Conservation (phyloP, 2,888 invertebrate species). For the Sinopyrophorus schimmeli region DNA sequence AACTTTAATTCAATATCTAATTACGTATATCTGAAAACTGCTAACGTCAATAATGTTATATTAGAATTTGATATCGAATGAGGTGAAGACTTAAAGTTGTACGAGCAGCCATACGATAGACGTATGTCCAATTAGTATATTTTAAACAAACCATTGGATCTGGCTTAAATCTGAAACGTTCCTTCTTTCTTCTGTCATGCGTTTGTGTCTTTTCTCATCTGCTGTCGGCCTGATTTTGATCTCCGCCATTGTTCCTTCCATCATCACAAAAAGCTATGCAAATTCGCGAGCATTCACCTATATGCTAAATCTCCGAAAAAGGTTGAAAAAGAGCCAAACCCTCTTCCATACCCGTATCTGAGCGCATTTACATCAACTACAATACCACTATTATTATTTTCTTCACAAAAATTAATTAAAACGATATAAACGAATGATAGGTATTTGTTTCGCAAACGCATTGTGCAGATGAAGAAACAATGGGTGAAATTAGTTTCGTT, state of each 20-base stretch:
- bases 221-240: conserved; percentile 51
- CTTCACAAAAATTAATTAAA: conserved; percentile 24
- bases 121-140: conserved; percentile 55
- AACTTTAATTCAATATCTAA: conserved; percentile 20
- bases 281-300: conserved; percentile 28
- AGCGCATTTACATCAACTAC: conserved; percentile 3
- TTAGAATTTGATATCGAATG: conserved; percentile 34
- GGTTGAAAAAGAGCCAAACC: conserved; percentile 24
- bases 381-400: conserved; percentile 8
- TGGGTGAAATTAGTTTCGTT: conserved; percentile 23
- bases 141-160: conserved; percentile 51
- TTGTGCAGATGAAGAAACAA: conserved; percentile 13
- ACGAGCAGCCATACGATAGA: conserved; percentile 45
- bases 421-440: conserved; percentile 27
- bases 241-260: conserved; percentile 43
- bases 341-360: conserved; percentile 8
- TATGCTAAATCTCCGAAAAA: conserved; percentile 25
- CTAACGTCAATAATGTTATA: conserved; percentile 29
- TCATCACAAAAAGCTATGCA: conserved; percentile 39
- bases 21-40: conserved; percentile 21
- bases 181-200: conserved; percentile 34
- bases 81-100: conserved; percentile 32
- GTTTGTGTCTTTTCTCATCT: conserved; percentile 40
- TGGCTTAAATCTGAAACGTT: conserved; percentile 46
- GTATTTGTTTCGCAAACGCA: conserved; percentile 2